Evolutionary conservation across 2,113 vertebrate genomes (phyloP).

Genomic region (Erythrocercus mccallii): DNA sequence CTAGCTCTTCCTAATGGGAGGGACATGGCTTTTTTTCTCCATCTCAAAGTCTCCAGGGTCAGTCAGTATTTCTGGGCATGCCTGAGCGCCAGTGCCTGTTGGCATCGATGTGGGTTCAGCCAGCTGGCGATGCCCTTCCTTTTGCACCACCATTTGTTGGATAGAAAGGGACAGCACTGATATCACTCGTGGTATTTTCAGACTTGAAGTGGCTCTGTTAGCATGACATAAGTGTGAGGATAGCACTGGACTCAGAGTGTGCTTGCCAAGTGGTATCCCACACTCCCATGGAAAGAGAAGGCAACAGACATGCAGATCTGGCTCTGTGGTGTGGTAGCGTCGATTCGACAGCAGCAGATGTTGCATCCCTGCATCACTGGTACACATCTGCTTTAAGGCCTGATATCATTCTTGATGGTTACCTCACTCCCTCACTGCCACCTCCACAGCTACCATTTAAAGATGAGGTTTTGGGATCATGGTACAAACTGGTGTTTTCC

Average conservation of each 20-base stretch:
- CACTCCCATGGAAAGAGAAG: fast-evolving
- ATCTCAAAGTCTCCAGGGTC: not conserved
- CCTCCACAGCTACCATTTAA: fast-evolving
- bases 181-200: fast-evolving
- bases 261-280: not conserved
- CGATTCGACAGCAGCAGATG: not conserved
- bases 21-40: not conserved
- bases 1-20: not conserved
- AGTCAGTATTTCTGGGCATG: fast-evolving
- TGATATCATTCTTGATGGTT: not conserved
- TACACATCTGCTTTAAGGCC: not conserved
- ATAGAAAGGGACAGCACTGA: not conserved
- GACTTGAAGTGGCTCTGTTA: not conserved
- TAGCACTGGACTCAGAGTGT: not conserved
- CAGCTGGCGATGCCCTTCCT: fast-evolving
- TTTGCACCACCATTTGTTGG: not conserved
- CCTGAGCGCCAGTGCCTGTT: not conserved
- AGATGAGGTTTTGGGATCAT: not conserved
- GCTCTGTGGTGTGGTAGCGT: not conserved
- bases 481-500: not conserved
- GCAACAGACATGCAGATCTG: not conserved
- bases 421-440: fast-evolving
- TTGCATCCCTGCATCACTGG: not conserved
- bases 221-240: not conserved
- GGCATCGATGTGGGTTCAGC: fast-evolving